These are phyloP conservation scores for Lasioglossum leucozonium DNA, from an alignment of 2,888 invertebrate genomes.

Conservation along the genomic window DNA sequence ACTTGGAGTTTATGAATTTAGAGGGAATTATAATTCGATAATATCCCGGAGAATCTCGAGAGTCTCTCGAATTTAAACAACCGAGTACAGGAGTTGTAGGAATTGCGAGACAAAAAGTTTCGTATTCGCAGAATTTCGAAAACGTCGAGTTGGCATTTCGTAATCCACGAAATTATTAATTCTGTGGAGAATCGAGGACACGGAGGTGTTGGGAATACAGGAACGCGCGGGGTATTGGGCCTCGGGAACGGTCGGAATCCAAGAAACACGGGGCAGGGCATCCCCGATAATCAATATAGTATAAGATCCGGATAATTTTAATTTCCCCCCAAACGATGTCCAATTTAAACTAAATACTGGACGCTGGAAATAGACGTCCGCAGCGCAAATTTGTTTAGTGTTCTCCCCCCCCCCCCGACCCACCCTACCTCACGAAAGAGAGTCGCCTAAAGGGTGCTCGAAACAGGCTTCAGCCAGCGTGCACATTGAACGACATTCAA, in stretches of 20 bases:
- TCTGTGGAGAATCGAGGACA: not conserved
- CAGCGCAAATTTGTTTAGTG: slow-evolving; percentile 1
- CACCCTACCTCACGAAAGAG: not conserved
- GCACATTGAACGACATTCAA: slow-evolving; percentile 24
- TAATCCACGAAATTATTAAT: not conserved
- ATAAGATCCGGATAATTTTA: slow-evolving; percentile 2
- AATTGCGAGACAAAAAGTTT: not conserved
- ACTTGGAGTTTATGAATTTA: not conserved
- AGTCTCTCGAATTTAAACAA: not conserved
- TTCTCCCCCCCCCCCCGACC: not conserved
- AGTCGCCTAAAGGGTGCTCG: slow-evolving; percentile 19
- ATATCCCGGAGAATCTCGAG: not conserved
- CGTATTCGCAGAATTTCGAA: not conserved
- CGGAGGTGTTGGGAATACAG: not conserved
- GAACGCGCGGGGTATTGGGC: not conserved
- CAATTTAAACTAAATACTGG: slow-evolving; percentile 3
- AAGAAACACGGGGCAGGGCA: slow-evolving; percentile 2
- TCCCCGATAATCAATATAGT: slow-evolving; percentile 5
- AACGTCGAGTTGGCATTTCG: not conserved
- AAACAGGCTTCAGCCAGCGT: slow-evolving; percentile 4
- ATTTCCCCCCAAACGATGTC: not conserved
- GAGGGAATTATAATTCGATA: not conserved
- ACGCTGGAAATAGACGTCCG: not conserved
- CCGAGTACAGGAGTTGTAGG: not conserved
- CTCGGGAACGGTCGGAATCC: not conserved